A percentile compares a stretch with the other conserved stretches of the same genome.
These are phyloP conservation scores for Busseola fusca DNA, from an alignment of 2,888 invertebrate species.

Conservation along the genomic window DNA sequence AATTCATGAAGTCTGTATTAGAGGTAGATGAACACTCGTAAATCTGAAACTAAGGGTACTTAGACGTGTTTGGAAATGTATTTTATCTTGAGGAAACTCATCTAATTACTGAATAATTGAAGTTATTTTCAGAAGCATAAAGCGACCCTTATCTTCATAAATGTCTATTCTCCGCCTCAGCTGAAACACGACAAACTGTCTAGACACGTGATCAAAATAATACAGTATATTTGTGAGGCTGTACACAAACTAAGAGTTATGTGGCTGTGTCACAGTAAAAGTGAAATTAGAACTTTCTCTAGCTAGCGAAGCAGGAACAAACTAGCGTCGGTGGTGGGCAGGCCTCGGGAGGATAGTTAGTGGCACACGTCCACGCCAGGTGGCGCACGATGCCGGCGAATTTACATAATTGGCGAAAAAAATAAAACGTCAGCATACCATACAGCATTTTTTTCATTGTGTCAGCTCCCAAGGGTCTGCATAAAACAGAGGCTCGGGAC, in stretches of 20 bases:
- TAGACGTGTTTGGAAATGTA: slow-evolving; percentile 15
- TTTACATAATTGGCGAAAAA: slow-evolving; percentile 83
- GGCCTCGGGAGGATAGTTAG: slow-evolving; percentile 68
- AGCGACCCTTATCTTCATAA: slow-evolving; percentile 73
- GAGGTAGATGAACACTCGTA: slow-evolving; percentile 18
- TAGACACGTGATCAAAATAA: slow-evolving; percentile 61
- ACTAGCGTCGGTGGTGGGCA: slow-evolving; percentile 58
- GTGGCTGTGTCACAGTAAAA: slow-evolving; percentile 67
- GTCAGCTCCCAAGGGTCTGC: slow-evolving; percentile 82
- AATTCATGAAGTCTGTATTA: slow-evolving; percentile 26
- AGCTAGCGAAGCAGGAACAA: slow-evolving; percentile 70
- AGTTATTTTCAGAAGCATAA: slow-evolving; percentile 58
- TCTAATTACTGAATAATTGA: slow-evolving; percentile 49
- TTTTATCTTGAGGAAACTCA: slow-evolving; percentile 23
- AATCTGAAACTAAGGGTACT: slow-evolving; percentile 29
- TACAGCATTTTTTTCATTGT: slow-evolving; percentile 84
- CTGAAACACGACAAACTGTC: slow-evolving; percentile 51
- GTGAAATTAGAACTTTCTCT: slow-evolving; percentile 79
- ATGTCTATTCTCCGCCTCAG: slow-evolving; percentile 64
- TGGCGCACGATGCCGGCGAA: slow-evolving; percentile 77
- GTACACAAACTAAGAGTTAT: slow-evolving; percentile 41
- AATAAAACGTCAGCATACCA: slow-evolving; percentile 78
- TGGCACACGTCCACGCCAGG: slow-evolving; percentile 71
- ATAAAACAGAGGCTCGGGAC: slow-evolving; percentile 83
- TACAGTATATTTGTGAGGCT: slow-evolving; percentile 46